Evolutionary conservation across 2,888 invertebrate species (phyloP).

Genomic region (Rhagonycha fulva): DNA sequence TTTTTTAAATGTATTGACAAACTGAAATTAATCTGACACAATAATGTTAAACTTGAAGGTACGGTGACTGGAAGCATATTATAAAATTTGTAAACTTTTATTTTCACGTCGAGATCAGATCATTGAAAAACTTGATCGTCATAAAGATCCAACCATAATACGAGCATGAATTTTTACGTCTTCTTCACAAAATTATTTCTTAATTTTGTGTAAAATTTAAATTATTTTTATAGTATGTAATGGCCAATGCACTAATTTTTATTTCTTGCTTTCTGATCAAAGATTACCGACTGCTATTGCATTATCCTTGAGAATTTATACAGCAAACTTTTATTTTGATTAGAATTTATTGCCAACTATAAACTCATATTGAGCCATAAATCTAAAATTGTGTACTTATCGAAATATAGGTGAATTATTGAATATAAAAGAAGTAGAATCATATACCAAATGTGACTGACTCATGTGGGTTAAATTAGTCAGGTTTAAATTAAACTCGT

Average conservation of each 20-base stretch:
- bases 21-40: conserved; percentile 2
- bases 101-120: not conserved
- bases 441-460: not conserved
- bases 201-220: not conserved
- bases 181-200: not conserved
- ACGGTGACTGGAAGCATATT: not conserved
- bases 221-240: not conserved
- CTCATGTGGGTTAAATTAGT: not conserved
- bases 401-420: conserved; percentile 1
- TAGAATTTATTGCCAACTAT: not conserved
- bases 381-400: not conserved
- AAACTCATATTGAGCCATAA: conserved; percentile 1
- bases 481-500: not conserved
- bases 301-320: not conserved
- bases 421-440: not conserved
- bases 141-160: not conserved
- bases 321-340: not conserved
- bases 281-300: not conserved
- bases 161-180: not conserved
- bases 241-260: not conserved
- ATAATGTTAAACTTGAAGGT: not conserved
- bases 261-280: not conserved
- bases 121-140: not conserved
- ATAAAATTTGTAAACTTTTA: not conserved
- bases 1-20: not conserved